Percentiles rank a stretch among this genome's conserved stretches.
Evolutionary conservation across 2,888 invertebrate genomes (phyloP).

Genomic region (Tetranychus truncatus): DNA sequence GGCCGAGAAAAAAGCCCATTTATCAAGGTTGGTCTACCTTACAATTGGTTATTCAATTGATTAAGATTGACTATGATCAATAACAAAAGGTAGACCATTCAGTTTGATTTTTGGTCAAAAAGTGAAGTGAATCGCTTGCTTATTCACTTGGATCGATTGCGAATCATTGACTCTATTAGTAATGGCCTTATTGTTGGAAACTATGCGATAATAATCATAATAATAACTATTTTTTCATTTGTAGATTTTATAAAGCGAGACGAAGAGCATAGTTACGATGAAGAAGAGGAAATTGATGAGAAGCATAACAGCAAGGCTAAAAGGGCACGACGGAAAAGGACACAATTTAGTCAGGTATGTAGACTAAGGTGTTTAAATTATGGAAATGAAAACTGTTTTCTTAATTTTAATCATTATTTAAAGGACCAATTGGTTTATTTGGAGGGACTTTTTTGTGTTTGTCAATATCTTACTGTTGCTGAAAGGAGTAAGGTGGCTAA

Average conservation of each 20-base stretch:
- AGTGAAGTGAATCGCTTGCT: too few species aligned
- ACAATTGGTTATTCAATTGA: too few species aligned
- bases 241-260: not conserved
- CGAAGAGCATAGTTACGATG: not conserved
- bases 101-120: too few species aligned
- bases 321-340: constrained; percentile 35
- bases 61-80: too few species aligned
- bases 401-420: not conserved
- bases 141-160: too few species aligned
- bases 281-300: constrained; percentile 3
- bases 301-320: constrained; percentile 21
- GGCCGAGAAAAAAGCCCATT: too few species aligned
- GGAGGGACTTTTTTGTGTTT: constrained; percentile 75
- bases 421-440: constrained; percentile 67
- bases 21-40: too few species aligned
- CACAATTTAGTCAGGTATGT: constrained; percentile 62
- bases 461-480: constrained; percentile 80
- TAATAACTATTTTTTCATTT: too few species aligned
- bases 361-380: not conserved
- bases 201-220: too few species aligned
- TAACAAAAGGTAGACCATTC: too few species aligned
- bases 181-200: too few species aligned
- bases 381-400: not conserved
- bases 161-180: too few species aligned
- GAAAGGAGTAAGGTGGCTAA: constrained; percentile 83